Percentiles rank a stretch among this genome's conserved stretches.
phyloP scores from a whole-genome alignment of 2,797 vertebrate genomes.

The Rhinatrema bivittatum region DNA sequence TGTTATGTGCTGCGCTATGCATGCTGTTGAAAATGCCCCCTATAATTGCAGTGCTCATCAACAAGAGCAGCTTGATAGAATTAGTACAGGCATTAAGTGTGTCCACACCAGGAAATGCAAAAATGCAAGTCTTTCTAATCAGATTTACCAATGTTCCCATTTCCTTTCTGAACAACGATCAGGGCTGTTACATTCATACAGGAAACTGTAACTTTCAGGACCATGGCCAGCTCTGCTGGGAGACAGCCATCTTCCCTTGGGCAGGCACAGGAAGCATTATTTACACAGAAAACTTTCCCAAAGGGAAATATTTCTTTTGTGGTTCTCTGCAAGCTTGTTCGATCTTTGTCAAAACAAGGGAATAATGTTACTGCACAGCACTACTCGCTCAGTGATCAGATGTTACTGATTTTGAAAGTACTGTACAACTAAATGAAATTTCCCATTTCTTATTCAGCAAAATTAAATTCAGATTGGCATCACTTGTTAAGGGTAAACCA shows the following conservation, averaged over 20 bases:
- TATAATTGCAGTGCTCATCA: conserved; percentile 14
- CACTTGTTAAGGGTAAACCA: conserved; percentile 23
- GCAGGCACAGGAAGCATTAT: too few relatives aligned
- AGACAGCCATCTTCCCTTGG: neutral
- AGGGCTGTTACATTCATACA: neutral
- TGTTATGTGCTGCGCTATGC: too few relatives aligned
- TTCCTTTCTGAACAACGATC: neutral
- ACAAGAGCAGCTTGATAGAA: conserved; percentile 11
- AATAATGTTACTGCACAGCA: too few relatives aligned
- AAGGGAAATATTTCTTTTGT: conserved; percentile 10
- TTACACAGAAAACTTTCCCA: neutral
- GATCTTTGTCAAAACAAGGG: too few relatives aligned
- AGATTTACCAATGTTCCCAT: neutral
- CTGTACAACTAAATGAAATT: too few relatives aligned
- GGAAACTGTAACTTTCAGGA: conserved; percentile 19
- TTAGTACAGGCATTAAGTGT: conserved; percentile 26
- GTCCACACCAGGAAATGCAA: neutral
- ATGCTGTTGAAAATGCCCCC: too few relatives aligned
- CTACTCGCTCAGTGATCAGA: too few relatives aligned
- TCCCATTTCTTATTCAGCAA: conserved; percentile 15
- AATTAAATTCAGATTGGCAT: conserved; percentile 13
- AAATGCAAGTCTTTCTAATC: neutral
- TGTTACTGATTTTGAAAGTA: conserved; percentile 24
- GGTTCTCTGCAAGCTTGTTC: conserved; percentile 9
- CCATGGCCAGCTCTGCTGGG: conserved; percentile 23